Percentiles rank a stretch among this genome's conserved stretches.
Conservation (phyloP, 2,888 invertebrate species). For the Tetanocera ferruginea region DNA sequence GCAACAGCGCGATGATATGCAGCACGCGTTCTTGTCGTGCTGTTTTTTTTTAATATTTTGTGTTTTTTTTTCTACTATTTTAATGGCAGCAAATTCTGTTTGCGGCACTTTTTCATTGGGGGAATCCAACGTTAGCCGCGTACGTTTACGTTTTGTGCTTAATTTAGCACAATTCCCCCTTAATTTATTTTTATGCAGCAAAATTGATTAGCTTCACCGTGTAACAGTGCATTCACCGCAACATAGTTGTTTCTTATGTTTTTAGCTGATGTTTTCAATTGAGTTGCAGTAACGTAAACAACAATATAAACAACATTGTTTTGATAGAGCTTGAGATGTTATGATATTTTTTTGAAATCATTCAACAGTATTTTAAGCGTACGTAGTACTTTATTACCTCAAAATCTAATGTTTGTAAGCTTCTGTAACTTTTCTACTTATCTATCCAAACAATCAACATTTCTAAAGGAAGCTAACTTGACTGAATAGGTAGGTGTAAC, state of each 20-base stretch:
- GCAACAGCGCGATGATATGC: not conserved
- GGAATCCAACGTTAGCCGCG: not conserved
- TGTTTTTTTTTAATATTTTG: no score
- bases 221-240: slow-evolving; percentile 1
- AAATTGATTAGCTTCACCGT: slow-evolving; percentile 6
- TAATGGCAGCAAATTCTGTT: not conserved
- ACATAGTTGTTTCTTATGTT: not conserved
- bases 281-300: not conserved
- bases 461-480: no score
- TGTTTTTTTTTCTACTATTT: not conserved
- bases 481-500: no score
- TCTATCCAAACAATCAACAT: no score
- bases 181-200: not conserved
- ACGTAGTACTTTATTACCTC: no score
- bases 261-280: not conserved
- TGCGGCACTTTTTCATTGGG: not conserved
- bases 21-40: not conserved
- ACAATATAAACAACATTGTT: not conserved
- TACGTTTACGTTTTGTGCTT: not conserved
- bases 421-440: no score
- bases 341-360: no score
- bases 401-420: no score
- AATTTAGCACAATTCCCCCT: slow-evolving; percentile 2
- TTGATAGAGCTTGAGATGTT: no score
- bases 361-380: no score